Base-by-base conservation (phyloP, 2,797 vertebrate genomes). In the Eleutherodactylus coqui region DNA sequence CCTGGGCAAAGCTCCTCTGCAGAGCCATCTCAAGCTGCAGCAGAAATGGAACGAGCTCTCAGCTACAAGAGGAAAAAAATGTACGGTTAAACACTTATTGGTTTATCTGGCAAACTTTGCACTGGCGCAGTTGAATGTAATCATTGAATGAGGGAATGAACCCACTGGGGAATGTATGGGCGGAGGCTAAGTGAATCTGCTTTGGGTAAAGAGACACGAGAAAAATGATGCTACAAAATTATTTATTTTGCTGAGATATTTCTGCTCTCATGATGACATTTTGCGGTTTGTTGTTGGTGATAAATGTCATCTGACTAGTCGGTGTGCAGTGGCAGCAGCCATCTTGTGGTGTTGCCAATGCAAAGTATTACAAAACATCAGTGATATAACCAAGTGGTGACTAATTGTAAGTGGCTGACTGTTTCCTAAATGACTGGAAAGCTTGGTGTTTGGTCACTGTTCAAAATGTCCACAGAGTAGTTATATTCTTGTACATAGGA, bases 31-130 rank as follows among this genome's bases (percentile, higher is more conserved):
- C 69, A 73, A 5, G 32, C 47, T 73, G 36, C 51, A 75, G 32
- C 51, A 47, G 60, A 83, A 75, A 58, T 83, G 41, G n/a, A 83
- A 43, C 69, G 62, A 75, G 69, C 81, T 45, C 29, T 17, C 41
- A 3, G 69, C 32, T 49, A 19, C 36, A 36, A 45, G 29, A 34
- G 41, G 19, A 55, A 41, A 47, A 64, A 62, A 62, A 17, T 11
- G 43, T 84, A 73, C 58, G 72, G 82, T 84, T 64, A 27, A 36
- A 77, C 58, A 47, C 70, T 75, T 27, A 45, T 32, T 49, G 72
- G n/a, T 75, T 49, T 21, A 47, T 77, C 72, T 84, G 82, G 82
- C 70, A 83, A 19, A 47, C 49, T 67, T 36, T 32, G 60, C 6
- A 82, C 49, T 47, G 43, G 43, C 16, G 5, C 19, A 36, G 47